Evolutionary conservation across 2,797 vertebrate species (phyloP).

Genomic region (Gallirallus australis): DNA sequence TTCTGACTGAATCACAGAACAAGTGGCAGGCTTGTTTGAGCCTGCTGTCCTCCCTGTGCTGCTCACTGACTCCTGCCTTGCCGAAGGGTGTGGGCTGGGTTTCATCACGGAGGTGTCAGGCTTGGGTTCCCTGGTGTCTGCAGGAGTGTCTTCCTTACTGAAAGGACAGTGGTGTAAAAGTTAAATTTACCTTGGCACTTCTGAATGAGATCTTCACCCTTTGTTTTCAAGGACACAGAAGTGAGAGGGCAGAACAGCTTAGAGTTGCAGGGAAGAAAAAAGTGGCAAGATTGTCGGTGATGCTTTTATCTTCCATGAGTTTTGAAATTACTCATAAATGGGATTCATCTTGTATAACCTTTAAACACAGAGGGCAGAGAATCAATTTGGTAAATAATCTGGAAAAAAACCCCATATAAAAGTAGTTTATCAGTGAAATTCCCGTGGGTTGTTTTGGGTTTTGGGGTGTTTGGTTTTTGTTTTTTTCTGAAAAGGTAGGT

Average conservation of each 20-base stretch:
- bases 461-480: too few species aligned
- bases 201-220: background rate
- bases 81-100: slow-evolving; percentile 34
- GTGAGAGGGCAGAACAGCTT: background rate
- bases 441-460: background rate
- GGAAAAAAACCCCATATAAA: background rate
- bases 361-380: background rate
- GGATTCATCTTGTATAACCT: slow-evolving; percentile 14
- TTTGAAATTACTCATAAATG: slow-evolving; percentile 27
- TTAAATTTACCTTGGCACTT: background rate
- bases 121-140: slow-evolving; percentile 9
- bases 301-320: background rate
- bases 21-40: slow-evolving; percentile 50
- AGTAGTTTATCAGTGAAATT: slow-evolving; percentile 44
- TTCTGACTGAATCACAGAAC: background rate
- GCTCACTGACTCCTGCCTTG: slow-evolving; percentile 32
- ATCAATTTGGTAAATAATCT: slow-evolving; percentile 40
- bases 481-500: slow-evolving; percentile 44
- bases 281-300: background rate
- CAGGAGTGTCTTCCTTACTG: background rate
- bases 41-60: slow-evolving; percentile 49
- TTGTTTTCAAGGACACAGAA: background rate
- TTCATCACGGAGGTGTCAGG: background rate
- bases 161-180: background rate
- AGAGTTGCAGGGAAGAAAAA: background rate